Evolutionary conservation across 2,113 vertebrate species (phyloP).

Genomic region (Lampris incognitus): DNA sequence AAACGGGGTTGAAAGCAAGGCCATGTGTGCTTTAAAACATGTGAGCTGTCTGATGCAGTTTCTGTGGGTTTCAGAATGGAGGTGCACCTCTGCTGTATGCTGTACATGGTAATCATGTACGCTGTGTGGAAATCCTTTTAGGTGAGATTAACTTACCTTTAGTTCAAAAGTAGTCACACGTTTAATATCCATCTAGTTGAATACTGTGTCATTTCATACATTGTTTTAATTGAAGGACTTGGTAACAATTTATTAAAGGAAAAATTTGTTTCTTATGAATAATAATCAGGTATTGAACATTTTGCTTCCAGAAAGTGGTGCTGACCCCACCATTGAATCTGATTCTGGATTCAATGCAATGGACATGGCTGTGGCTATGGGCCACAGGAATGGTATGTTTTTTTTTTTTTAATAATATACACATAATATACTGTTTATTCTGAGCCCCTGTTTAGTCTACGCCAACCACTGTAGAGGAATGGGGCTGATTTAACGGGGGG

Average conservation of each 20-base stretch:
- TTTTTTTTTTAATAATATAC: no score
- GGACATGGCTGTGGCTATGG: conserved; percentile 97
- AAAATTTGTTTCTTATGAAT: background rate
- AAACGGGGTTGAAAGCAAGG: background rate
- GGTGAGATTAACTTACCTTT: conserved; percentile 80
- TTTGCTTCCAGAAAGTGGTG: conserved; percentile 87
- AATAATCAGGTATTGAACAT: background rate
- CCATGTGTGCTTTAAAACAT: background rate
- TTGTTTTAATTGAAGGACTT: no score
- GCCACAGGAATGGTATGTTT: conserved; percentile 91
- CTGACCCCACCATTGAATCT: conserved; percentile 95
- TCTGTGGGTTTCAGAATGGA: conserved; percentile 87
- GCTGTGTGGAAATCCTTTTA: conserved; percentile 95
- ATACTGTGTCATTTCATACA: background rate
- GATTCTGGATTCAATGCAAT: conserved; percentile 98
- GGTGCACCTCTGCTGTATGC: conserved; percentile 95
- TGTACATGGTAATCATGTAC: conserved; percentile 97
- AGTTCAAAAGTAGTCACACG: background rate
- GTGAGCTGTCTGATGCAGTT: background rate
- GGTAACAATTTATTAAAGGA: no score
- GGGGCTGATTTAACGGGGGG: no score
- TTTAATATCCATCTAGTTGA: background rate
- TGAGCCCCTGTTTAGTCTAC: no score
- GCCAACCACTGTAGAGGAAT: no score
- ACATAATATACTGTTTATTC: no score